Conservation (phyloP, 2,888 invertebrate genomes). For the Tenthredo scrophulariae region DNA sequence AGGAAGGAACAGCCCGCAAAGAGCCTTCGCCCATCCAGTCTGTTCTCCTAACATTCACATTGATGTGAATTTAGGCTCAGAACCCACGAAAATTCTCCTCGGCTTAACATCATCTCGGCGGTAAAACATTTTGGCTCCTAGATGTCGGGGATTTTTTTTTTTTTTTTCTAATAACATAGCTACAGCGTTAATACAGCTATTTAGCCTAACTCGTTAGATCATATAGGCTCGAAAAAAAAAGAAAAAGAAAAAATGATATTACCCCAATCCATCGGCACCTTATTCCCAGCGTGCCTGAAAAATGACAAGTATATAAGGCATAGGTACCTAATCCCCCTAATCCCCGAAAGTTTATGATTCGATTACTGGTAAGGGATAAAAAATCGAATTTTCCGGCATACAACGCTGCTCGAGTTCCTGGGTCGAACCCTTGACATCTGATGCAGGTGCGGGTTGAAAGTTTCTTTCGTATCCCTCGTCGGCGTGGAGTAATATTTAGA, state of each 20-base stretch:
- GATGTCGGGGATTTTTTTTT: not conserved
- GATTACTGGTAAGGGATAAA: not conserved
- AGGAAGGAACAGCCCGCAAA: not conserved
- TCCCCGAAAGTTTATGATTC: constrained; percentile 8
- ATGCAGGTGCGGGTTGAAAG: not conserved
- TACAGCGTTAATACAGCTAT: not conserved
- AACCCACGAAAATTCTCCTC: not conserved
- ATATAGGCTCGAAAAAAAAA: not conserved
- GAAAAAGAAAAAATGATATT: not conserved
- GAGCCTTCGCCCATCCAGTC: not conserved
- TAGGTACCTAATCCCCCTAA: not conserved
- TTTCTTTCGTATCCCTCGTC: not conserved
- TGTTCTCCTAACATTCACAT: not conserved
- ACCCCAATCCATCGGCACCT: not conserved
- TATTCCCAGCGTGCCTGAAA: not conserved
- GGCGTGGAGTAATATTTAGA: not conserved
- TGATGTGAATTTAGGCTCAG: not conserved
- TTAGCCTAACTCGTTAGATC: not conserved
- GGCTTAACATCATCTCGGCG: not conserved
- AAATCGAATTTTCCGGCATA: constrained; percentile 16
- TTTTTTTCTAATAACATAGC: not conserved
- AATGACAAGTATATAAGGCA: not conserved
- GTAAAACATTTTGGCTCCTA: not conserved
- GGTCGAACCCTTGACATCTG: not conserved
- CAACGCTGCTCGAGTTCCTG: not conserved